These are phyloP conservation scores for Sinocyclocheilus maitianheensis DNA, from an alignment of 2,113 vertebrate genomes.

Conservation along the genomic window DNA sequence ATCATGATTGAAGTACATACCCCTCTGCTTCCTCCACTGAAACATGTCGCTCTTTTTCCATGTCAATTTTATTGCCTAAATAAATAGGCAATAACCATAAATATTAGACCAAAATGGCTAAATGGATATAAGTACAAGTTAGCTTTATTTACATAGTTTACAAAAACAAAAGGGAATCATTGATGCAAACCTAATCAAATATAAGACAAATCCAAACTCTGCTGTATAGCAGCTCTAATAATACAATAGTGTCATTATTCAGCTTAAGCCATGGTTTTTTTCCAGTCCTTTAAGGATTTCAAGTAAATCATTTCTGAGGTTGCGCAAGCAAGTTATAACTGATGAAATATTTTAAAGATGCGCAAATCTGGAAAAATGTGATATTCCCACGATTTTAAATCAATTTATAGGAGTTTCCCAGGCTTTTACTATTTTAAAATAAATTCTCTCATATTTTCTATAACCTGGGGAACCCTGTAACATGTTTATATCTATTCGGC, in stretches of 20 bases:
- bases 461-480: not conserved
- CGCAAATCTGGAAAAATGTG: too few species aligned
- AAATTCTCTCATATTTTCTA: not conserved
- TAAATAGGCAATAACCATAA: not conserved
- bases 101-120: not conserved
- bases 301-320: not conserved
- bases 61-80: slow-evolving; percentile 96
- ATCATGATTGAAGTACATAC: slow-evolving; percentile 65
- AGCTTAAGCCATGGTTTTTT: too few species aligned
- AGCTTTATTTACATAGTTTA: too few species aligned
- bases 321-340: not conserved
- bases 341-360: not conserved
- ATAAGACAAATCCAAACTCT: not conserved
- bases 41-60: slow-evolving; percentile 97
- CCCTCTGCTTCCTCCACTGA: slow-evolving; percentile 94
- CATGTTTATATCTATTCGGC: not conserved
- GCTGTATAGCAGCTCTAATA: not conserved
- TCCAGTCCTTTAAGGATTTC: not conserved
- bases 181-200: not conserved
- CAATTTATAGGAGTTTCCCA: not conserved
- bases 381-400: not conserved
- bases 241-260: too few species aligned
- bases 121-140: not conserved
- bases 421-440: not conserved
- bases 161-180: too few species aligned